Base-by-base conservation (phyloP, 2,797 vertebrate species). In the Scleropages formosus region DNA sequence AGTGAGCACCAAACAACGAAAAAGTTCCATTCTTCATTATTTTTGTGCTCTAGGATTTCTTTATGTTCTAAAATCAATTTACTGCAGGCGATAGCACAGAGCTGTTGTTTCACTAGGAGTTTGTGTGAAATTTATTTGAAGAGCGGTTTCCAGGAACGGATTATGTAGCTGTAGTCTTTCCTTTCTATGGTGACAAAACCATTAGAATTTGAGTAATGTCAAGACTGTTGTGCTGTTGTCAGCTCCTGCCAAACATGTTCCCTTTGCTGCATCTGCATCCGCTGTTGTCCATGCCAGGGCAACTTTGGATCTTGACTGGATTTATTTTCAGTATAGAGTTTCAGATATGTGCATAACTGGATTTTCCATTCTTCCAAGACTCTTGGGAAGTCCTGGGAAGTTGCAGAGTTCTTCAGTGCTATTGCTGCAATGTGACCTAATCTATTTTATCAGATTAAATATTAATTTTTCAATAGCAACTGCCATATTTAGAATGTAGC, bases 391-490 rank as follows among this genome's bases (percentile, higher is more conserved):
- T 39, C 31, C 31, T 39, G 31, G 6, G 31, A 39, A 39, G 31
- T n/a, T n/a, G n/a, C n/a, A n/a, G n/a, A n/a, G n/a, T 39, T 39
- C 44, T 7, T 20, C 10, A 22, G 22, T 51, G 18, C 46, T 68
- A 44, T 8, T n/a, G 18, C 64, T 66, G 12, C 6, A n/a, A 47
- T 46, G 24, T 24, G 66, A 11, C 66, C 44, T 13, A 68, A 47
- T 15, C 20, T 24, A 68, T 68, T 68, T 82, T 73, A 80, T 81
- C 83, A 84, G 82, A 81, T 86, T 24, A 80, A 85, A 86, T 84
- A 82, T 86, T 84, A 85, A 81, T 84, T 84, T 85, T 84, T 81
- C 77, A 83, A 80, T 79, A 68, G 75, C 75, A 81, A 80, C 73
- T 78, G 79, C 70, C 77, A 78, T 81, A 81, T 85, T 83, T 82